Conservation (phyloP, 2,113 vertebrate species). For the Halichoerus grypus region DNA sequence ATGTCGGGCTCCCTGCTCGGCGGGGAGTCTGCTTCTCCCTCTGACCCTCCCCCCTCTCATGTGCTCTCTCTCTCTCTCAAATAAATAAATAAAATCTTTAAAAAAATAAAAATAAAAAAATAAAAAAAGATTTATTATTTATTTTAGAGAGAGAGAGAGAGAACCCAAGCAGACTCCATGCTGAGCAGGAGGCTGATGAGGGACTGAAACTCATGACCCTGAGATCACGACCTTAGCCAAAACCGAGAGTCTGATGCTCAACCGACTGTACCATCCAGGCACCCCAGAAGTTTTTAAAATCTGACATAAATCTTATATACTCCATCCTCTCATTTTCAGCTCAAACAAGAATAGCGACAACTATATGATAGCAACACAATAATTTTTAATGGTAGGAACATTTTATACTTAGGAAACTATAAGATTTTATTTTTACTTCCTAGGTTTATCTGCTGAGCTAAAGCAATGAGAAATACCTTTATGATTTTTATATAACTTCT, state of each 20-base stretch:
- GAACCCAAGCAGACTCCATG: not conserved
- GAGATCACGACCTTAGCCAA: not conserved
- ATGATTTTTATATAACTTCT: constrained; percentile 40
- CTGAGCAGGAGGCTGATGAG: not conserved
- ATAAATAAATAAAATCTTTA: too few species aligned
- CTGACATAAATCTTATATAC: not conserved
- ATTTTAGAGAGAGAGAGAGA: not conserved
- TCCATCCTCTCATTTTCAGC: constrained; percentile 14
- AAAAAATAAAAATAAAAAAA: not conserved
- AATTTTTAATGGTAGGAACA: not conserved
- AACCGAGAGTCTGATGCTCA: not conserved
- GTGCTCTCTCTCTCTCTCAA: too few species aligned
- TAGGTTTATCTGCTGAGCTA: not conserved
- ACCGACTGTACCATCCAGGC: not conserved
- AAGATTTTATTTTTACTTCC: constrained; percentile 23
- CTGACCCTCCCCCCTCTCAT: too few species aligned
- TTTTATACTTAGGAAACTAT: not conserved
- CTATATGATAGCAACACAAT: not conserved
- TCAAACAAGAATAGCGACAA: constrained; percentile 16
- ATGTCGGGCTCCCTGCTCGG: too few species aligned
- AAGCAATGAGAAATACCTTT: not conserved
- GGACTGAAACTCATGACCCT: not conserved
- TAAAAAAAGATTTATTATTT: not conserved
- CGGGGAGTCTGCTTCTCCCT: too few species aligned
- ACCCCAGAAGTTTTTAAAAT: not conserved